phyloP scores from a whole-genome alignment of 2,888 invertebrate species.

The Drosophila melanocephala region DNA sequence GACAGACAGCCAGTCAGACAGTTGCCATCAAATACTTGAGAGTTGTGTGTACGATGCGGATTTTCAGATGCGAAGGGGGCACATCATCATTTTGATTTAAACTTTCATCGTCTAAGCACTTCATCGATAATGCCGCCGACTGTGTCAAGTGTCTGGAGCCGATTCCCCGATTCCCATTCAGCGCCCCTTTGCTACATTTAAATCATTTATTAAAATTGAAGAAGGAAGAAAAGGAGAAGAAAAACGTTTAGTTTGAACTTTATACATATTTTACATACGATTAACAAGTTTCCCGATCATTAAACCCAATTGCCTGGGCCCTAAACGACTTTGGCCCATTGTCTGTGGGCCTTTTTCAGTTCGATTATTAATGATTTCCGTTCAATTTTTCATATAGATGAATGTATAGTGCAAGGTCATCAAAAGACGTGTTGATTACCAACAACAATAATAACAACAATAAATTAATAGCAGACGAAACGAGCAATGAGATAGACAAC shows the following conservation, averaged over 20 bases:
- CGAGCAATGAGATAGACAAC: constrained; percentile 57
- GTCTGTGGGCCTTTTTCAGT: constrained; percentile 37
- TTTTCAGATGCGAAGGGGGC: constrained; percentile 29
- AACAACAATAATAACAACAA: constrained; percentile 78
- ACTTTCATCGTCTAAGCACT: constrained; percentile 64
- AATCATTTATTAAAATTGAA: constrained; percentile 61
- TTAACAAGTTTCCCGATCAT: constrained; percentile 71
- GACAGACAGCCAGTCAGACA: constrained; percentile 33
- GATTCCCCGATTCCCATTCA: constrained; percentile 35
- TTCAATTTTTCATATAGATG: constrained; percentile 79
- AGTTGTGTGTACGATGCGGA: constrained; percentile 35
- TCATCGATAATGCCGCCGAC: constrained; percentile 54
- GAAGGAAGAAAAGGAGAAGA: constrained; percentile 14
- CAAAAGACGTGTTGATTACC: constrained; percentile 81
- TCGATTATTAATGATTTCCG: constrained; percentile 79
- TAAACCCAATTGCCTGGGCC: constrained; percentile 58
- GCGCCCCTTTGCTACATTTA: constrained; percentile 65
- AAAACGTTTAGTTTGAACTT: constrained; percentile 40
- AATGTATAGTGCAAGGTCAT: constrained; percentile 78
- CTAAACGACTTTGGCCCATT: constrained; percentile 28
- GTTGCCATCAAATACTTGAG: constrained; percentile 78
- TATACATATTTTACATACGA: constrained; percentile 55
- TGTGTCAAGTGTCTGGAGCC: constrained; percentile 67
- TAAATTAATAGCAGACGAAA: constrained; percentile 72
- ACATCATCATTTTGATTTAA: constrained; percentile 63